These are phyloP conservation scores for Chrysomela aeneicollis DNA, from an alignment of 2,888 invertebrate species.

Conservation along the genomic window DNA sequence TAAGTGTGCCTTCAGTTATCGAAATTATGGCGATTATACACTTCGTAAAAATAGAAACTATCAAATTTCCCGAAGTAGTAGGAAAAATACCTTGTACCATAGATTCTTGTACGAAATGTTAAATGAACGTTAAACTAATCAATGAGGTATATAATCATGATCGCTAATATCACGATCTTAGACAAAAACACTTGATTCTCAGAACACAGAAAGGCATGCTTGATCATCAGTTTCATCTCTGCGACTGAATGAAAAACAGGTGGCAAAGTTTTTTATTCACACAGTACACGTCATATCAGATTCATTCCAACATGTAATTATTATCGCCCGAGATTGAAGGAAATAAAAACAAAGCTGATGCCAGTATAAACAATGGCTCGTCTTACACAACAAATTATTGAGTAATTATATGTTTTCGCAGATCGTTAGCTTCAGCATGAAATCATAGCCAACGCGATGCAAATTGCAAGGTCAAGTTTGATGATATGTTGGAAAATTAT, in stretches of 20 bases:
- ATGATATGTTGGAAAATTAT: conserved; percentile 6
- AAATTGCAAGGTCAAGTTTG: conserved; percentile 18
- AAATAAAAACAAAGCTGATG: not conserved
- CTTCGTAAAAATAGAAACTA: too few species aligned
- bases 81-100: too few species aligned
- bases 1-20: too few species aligned
- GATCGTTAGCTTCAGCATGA: conserved; percentile 10
- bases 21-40: too few species aligned
- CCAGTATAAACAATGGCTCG: not conserved
- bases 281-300: not conserved
- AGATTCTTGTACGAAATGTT: too few species aligned
- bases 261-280: conserved; percentile 5
- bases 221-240: not conserved
- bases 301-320: conserved; percentile 1
- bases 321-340: not conserved
- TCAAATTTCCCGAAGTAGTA: too few species aligned
- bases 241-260: conserved; percentile 4
- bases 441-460: conserved; percentile 2
- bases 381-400: conserved; percentile 11
- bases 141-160: not conserved
- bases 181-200: not conserved
- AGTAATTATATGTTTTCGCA: conserved; percentile 6
- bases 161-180: not conserved
- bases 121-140: too few species aligned
- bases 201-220: not conserved